phyloP scores from a whole-genome alignment of 2,113 vertebrate genomes.

The Dipodomys ordii region DNA sequence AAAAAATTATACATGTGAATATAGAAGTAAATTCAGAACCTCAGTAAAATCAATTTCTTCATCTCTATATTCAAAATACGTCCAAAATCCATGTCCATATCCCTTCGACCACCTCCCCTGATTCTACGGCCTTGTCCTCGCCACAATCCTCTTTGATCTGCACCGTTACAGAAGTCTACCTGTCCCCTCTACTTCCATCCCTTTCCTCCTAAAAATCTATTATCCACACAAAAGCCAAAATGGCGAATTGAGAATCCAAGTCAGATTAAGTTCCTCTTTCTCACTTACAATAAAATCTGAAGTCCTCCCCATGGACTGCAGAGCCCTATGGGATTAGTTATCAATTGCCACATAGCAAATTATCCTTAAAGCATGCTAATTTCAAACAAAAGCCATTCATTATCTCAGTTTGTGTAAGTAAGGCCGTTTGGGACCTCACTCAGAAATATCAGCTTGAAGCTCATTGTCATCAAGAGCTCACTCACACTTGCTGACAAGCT shows the following conservation, averaged over 20 bases:
- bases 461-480: not conserved
- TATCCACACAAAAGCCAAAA: not conserved
- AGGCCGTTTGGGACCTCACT: not conserved
- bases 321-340: not conserved
- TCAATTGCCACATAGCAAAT: not conserved
- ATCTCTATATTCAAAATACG: not conserved
- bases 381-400: not conserved
- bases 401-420: not conserved
- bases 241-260: not conserved
- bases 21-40: not conserved
- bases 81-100: not conserved
- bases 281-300: not conserved
- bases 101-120: not conserved
- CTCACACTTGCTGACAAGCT: not conserved
- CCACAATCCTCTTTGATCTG: not conserved
- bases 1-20: not conserved
- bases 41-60: not conserved
- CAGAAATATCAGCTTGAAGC: not conserved
- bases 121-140: not conserved
- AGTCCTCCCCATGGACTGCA: not conserved
- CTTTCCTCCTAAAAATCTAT: not conserved
- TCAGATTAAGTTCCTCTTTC: not conserved
- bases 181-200: not conserved
- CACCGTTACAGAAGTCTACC: not conserved
- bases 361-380: not conserved